Conservation (phyloP, 2,113 vertebrate species). For the Neodon shergylaensis region DNA sequence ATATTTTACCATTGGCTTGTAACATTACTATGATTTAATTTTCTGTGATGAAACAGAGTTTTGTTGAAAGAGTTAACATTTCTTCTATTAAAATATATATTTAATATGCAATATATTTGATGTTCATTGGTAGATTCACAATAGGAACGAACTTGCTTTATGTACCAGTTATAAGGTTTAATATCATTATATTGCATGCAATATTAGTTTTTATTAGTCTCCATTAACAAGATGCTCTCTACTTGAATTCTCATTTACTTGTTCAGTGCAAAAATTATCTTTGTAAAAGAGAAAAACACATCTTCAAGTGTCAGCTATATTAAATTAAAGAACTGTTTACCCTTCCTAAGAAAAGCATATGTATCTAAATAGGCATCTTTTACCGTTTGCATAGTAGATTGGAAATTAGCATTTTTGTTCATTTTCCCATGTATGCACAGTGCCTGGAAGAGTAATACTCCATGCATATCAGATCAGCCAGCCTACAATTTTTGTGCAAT, state of each 20-base stretch:
- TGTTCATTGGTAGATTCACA: conserved; percentile 85
- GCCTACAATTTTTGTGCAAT: conserved; percentile 99
- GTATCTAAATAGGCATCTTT: conserved; percentile 99
- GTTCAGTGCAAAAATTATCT: conserved; percentile 86
- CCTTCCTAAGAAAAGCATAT: conserved; percentile 95
- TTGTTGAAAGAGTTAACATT: conserved; percentile 79
- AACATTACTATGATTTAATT: conserved; percentile 20
- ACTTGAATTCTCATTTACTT: conserved; percentile 89
- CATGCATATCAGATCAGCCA: conserved; percentile 99
- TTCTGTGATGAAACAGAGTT: conserved; percentile 45
- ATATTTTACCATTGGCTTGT: not conserved
- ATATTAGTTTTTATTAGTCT: conserved; percentile 91
- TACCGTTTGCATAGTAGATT: conserved; percentile 99
- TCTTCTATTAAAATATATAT: conserved; percentile 69
- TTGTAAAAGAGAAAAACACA: conserved; percentile 88
- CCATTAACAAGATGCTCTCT: conserved; percentile 90
- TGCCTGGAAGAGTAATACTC: conserved; percentile 99
- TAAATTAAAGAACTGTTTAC: conserved; percentile 98
- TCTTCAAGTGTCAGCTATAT: conserved; percentile 93
- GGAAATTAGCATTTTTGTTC: conserved; percentile 99
- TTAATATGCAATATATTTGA: conserved; percentile 85
- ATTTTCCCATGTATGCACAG: conserved; percentile 99
- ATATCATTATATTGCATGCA: conserved; percentile 90
- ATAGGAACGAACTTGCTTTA: conserved; percentile 89
- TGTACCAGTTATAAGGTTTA: conserved; percentile 90